These are phyloP conservation scores for Callorhinus ursinus DNA, from an alignment of 2,113 vertebrate species.

Conservation along the genomic window DNA sequence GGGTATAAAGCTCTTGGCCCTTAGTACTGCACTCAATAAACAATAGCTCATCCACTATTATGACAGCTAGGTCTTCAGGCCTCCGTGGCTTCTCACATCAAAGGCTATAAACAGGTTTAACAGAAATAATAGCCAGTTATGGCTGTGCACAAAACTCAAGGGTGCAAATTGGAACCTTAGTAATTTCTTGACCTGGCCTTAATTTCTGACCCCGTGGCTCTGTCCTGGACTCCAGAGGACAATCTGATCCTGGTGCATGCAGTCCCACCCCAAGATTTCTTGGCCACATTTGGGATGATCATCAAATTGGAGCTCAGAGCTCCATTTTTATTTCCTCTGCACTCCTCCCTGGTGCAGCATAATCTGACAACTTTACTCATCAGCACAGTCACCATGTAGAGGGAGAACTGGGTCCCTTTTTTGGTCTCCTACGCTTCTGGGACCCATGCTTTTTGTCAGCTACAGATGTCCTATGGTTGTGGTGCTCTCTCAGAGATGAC, in stretches of 20 bases:
- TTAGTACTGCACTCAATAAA: neutral
- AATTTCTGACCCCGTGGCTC: neutral
- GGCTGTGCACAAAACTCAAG: neutral
- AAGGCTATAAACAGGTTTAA: neutral
- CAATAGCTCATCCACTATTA: neutral
- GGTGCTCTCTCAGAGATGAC: neutral
- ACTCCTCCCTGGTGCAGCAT: neutral
- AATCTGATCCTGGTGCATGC: neutral
- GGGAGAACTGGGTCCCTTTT: neutral
- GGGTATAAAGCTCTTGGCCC: neutral
- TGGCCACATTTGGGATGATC: neutral
- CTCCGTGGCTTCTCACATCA: neutral
- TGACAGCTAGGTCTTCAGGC: neutral
- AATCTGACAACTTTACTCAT: neutral
- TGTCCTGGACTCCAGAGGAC: neutral
- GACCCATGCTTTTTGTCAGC: neutral
- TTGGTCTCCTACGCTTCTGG: neutral
- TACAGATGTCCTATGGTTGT: neutral
- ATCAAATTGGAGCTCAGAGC: neutral
- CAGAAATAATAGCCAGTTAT: neutral
- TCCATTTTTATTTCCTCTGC: neutral
- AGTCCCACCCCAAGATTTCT: neutral
- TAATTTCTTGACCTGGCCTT: neutral
- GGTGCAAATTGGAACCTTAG: neutral
- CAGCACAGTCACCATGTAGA: neutral